Conservation (phyloP, 2,113 vertebrate species). For the Castor canadensis region DNA sequence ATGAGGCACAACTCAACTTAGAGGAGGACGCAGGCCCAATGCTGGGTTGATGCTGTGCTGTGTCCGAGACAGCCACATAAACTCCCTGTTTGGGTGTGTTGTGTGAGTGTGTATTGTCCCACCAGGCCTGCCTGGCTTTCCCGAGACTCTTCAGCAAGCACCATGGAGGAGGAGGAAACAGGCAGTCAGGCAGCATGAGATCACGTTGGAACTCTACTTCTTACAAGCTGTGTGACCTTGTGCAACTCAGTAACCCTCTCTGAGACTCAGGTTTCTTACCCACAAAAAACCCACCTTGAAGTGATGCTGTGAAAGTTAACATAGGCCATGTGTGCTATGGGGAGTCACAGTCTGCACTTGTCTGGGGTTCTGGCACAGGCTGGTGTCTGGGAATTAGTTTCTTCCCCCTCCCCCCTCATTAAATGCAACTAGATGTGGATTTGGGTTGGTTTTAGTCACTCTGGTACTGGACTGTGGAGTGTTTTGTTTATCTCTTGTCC, state of each 20-base stretch:
- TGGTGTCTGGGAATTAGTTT: neutral
- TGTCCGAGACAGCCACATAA: neutral
- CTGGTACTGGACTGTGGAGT: neutral
- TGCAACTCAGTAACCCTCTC: neutral
- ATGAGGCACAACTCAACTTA: neutral
- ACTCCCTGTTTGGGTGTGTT: neutral
- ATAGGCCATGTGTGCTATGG: fast-evolving
- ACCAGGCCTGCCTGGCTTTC: neutral
- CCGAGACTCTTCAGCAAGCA: neutral
- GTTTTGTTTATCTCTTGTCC: neutral
- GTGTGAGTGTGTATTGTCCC: neutral
- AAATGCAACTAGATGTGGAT: neutral
- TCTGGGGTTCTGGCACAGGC: neutral
- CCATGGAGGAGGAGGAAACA: neutral
- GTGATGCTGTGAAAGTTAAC: neutral
- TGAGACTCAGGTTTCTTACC: neutral
- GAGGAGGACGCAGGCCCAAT: neutral
- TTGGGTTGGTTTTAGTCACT: neutral
- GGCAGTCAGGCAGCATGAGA: neutral
- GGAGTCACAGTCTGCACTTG: neutral
- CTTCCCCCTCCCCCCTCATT: neutral
- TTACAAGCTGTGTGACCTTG: neutral
- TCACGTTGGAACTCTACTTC: neutral
- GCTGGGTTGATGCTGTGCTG: neutral
- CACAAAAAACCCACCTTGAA: neutral